Evolutionary conservation across 2,888 invertebrate species (phyloP).

Genomic region (Omphaloscelis lunosa): DNA sequence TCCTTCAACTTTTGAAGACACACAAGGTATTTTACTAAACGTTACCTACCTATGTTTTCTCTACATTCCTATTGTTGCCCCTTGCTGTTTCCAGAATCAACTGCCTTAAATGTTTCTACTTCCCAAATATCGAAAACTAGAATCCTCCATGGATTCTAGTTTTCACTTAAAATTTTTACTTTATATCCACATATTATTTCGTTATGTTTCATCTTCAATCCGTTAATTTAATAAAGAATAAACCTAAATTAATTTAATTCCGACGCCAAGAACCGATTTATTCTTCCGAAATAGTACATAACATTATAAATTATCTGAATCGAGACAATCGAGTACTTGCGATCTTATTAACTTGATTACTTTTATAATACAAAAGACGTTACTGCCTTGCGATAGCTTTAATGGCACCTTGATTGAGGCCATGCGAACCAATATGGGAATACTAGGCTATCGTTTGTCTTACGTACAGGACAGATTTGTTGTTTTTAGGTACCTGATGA

Average conservation of each 20-base stretch:
- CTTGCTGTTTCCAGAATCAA: conserved; percentile 29
- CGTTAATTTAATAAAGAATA: not conserved
- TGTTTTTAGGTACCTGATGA: not conserved
- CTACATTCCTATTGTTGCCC: conserved; percentile 40
- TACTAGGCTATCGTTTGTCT: conserved; percentile 27
- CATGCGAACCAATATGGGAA: conserved; percentile 46
- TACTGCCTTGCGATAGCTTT: conserved; percentile 13
- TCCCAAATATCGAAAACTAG: not conserved
- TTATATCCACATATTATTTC: not conserved
- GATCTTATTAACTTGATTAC: conserved; percentile 6
- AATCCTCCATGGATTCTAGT: not conserved
- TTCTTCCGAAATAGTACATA: not conserved
- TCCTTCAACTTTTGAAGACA: conserved; percentile 65
- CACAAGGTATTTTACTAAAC: conserved; percentile 60
- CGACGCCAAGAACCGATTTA: not conserved
- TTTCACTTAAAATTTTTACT: not conserved
- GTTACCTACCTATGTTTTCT: conserved; percentile 49
- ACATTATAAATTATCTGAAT: not conserved
- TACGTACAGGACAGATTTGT: not conserved
- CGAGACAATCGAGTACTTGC: not conserved
- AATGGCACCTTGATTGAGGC: conserved; percentile 32
- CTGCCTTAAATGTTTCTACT: conserved; percentile 39
- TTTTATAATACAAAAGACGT: not conserved
- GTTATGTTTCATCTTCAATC: not conserved
- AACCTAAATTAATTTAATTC: not conserved